Percentiles rank a stretch among this genome's conserved stretches.
phyloP scores from a whole-genome alignment of 2,797 vertebrate species.

The Eidolon dupreanum region DNA sequence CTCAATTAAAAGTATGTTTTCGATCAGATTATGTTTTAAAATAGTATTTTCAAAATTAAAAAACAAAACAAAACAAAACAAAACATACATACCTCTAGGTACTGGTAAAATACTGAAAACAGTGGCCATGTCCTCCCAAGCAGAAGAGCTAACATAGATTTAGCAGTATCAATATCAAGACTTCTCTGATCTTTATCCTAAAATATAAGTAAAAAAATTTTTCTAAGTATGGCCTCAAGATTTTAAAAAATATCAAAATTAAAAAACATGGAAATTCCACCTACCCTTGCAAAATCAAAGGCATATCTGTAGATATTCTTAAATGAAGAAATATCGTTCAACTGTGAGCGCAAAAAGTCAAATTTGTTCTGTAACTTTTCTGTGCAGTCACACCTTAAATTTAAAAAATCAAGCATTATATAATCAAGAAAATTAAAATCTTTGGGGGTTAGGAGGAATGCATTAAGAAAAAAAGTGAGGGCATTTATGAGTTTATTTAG shows the following conservation, averaged over 20 bases:
- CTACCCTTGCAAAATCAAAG: slow-evolving; percentile 98
- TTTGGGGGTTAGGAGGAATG: not conserved
- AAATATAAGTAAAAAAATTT: slow-evolving; percentile 61
- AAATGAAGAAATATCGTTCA: slow-evolving; percentile 93
- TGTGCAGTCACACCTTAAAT: slow-evolving; percentile 94
- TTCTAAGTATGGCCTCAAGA: slow-evolving; percentile 53
- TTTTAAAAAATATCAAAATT: slow-evolving; percentile 39
- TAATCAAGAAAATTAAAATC: slow-evolving; percentile 66
- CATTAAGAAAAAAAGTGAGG: slow-evolving; percentile 4
- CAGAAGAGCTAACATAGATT: slow-evolving; percentile 95
- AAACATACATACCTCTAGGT: slow-evolving; percentile 92
- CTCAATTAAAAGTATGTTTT: slow-evolving; percentile 12
- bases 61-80: not conserved
- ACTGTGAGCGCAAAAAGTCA: slow-evolving; percentile 93
- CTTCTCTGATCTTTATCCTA: slow-evolving; percentile 98
- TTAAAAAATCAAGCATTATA: slow-evolving; percentile 64
- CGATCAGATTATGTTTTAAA: not conserved
- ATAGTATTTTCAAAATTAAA: slow-evolving; percentile 27
- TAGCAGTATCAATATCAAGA: slow-evolving; percentile 97
- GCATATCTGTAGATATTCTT: slow-evolving; percentile 99
- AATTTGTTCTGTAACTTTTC: slow-evolving; percentile 95
- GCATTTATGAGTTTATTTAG: slow-evolving; percentile 37
- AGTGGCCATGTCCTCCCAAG: slow-evolving; percentile 96
- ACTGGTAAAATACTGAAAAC: slow-evolving; percentile 96
- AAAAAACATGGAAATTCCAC: slow-evolving; percentile 68